A percentile compares a stretch with the other conserved stretches of the same genome.
These are phyloP conservation scores for Anagyrus pseudococci DNA, from an alignment of 2,888 invertebrate genomes.

Conservation along the genomic window DNA sequence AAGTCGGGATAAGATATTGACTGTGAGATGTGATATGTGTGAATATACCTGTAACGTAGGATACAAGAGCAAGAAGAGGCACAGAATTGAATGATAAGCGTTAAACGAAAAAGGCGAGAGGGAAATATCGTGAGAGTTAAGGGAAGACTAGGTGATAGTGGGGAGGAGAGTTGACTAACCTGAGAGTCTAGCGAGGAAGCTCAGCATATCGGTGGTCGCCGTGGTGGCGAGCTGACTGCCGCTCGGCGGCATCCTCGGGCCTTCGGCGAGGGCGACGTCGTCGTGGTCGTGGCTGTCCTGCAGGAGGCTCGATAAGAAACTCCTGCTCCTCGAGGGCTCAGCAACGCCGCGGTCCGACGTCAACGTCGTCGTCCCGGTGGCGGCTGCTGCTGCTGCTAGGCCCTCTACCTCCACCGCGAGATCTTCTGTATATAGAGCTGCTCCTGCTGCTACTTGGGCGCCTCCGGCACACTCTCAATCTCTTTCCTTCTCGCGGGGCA, in stretches of 20 bases:
- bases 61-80: no score
- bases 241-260: no score
- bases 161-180: constrained; percentile 59
- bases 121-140: background rate
- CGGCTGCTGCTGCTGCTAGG: background rate
- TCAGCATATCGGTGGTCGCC: constrained; percentile 54
- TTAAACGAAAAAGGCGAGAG: background rate
- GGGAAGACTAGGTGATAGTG: background rate
- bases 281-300: constrained; percentile 34
- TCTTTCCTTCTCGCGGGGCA: no score
- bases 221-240: constrained; percentile 13
- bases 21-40: no score
- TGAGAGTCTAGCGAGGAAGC: constrained; percentile 69
- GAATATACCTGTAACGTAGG: no score
- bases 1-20: no score
- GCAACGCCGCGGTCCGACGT: background rate
- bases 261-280: constrained; percentile 47
- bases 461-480: no score
- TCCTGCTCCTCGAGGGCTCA: background rate
- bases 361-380: background rate
- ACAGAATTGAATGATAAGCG: background rate
- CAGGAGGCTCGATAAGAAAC: constrained; percentile 13
- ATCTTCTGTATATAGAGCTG: background rate
- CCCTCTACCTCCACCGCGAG: constrained; percentile 10
- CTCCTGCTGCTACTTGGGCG: background rate